These are phyloP conservation scores for Helostoma temminkii DNA, from an alignment of 2,797 vertebrate species.

Conservation along the genomic window DNA sequence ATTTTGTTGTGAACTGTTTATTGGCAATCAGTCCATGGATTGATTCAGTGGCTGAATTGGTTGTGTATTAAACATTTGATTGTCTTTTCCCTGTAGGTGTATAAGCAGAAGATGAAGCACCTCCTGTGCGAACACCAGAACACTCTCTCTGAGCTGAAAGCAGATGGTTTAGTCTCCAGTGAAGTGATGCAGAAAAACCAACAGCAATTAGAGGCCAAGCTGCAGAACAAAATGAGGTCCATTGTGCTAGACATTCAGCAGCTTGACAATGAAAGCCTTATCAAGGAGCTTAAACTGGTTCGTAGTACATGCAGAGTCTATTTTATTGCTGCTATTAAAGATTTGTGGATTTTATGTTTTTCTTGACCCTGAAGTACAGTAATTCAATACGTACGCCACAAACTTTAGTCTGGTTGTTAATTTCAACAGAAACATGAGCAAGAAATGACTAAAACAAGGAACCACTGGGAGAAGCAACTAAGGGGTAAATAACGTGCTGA, in stretches of 20 bases:
- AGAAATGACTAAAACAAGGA: slow-evolving; percentile 81
- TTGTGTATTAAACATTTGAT: slow-evolving; percentile 1
- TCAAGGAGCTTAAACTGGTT: slow-evolving; percentile 89
- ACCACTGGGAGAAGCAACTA: slow-evolving; percentile 84
- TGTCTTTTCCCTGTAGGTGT: slow-evolving; percentile 83
- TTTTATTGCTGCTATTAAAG: not conserved
- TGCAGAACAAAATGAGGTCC: slow-evolving; percentile 77
- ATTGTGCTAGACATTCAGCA: slow-evolving; percentile 84
- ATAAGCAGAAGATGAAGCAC: slow-evolving; percentile 97
- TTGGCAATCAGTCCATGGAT: not conserved
- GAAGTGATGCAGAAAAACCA: slow-evolving; percentile 86
- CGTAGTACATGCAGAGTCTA: slow-evolving; percentile 38
- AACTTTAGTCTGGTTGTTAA: slow-evolving; percentile 10
- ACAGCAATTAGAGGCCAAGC: slow-evolving; percentile 77
- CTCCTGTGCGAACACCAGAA: slow-evolving; percentile 94
- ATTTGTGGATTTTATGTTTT: slow-evolving; percentile 3
- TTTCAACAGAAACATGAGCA: slow-evolving; percentile 88
- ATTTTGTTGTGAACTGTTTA: not conserved
- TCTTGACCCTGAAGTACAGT: not conserved
- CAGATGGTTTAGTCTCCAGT: slow-evolving; percentile 73
- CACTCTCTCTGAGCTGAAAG: slow-evolving; percentile 87
- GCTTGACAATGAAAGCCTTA: slow-evolving; percentile 79
- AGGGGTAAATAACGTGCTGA: slow-evolving; percentile 81
- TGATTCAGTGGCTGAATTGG: not conserved
- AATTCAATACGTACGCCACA: not conserved